These are phyloP conservation scores for Zoanthus gigantus DNA, from an alignment of 92 coral and sea anemone genomes.

Conservation along the genomic window DNA sequence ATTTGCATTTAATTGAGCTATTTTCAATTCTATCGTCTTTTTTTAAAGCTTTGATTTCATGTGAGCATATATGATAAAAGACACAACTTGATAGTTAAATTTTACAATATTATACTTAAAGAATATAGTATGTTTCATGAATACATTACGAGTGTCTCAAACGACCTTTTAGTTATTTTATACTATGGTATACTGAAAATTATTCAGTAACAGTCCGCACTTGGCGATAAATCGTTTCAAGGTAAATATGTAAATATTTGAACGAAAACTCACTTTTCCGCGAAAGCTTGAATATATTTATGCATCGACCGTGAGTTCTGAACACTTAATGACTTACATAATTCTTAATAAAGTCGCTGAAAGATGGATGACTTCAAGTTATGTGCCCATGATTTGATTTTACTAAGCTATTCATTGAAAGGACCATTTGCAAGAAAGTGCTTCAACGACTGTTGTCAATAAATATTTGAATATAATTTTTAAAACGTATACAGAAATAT, in stretches of 20 bases:
- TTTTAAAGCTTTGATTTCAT: too few relatives aligned
- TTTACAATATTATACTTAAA: too few relatives aligned
- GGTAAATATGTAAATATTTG: slow-evolving; percentile 44
- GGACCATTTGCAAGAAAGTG: background rate
- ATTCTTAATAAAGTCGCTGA: background rate
- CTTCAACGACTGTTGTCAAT: background rate
- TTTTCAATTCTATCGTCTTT: too few relatives aligned
- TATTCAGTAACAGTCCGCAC: background rate
- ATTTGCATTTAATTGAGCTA: too few relatives aligned
- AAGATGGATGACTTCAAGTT: background rate
- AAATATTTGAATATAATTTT: too few relatives aligned
- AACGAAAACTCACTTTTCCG: slow-evolving; percentile 1
- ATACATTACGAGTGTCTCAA: too few relatives aligned
- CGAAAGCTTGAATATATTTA: slow-evolving; percentile 17
- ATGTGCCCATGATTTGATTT: background rate
- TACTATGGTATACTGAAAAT: background rate
- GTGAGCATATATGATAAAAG: too few relatives aligned
- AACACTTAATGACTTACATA: background rate
- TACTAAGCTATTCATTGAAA: background rate
- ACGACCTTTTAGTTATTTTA: background rate
- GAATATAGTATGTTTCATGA: too few relatives aligned
- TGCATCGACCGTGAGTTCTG: background rate
- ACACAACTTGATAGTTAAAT: too few relatives aligned
- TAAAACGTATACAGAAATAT: too few relatives aligned
- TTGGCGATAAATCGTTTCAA: background rate